Evolutionary conservation across 2,888 invertebrate species (phyloP), one percentile per base, ranked within the genome.

Genomic region (Chironomus tentans): DNA sequence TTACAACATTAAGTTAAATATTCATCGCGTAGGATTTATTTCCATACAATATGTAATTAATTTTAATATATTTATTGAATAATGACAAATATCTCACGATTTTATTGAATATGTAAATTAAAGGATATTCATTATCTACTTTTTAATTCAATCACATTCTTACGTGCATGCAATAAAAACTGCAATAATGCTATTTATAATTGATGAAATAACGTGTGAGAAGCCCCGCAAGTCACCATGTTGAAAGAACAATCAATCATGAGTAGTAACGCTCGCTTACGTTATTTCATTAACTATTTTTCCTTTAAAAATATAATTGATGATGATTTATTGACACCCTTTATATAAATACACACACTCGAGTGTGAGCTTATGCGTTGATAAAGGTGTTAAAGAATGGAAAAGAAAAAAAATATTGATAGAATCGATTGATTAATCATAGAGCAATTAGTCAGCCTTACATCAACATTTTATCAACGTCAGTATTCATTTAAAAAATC

Each of bases 361-460:
- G n/a, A n/a, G 18, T 56, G 15, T 56, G 6, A 56, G 5, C 56
- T 56, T 56, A 15, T 18, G 56, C n/a, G 56, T 7, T 56, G 56
- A n/a, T n/a, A 56, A 56, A 56, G 56, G 56, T 38, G 38, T 38
- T 38, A 65, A 18, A 65, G 18, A 65, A 22, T 65, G 22, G 18
- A 7, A 7, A 24, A 65, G 65, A 18, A 7, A 15, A 21, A 73
- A 62, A 56, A 38, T 62, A 62, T 73, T 28, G 18, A 68, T 68
- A n/a, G 28, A 48, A 69, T 22, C 70, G 70, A 70, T 73, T 73
- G 73, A 73, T 73, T 50, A 56, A 73, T 73, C 73, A 73, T 56
- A 56, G 56, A 62, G 22, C 73, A 73, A 73, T 73, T 73, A 73
- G 73, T 62, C 62, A 73, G 65, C 28, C n/a, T 68, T 68, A 68